Evolutionary conservation across 2,797 vertebrate species (phyloP), one percentile per base, ranked within the genome.

Genomic region (Holocentrus rufus): DNA sequence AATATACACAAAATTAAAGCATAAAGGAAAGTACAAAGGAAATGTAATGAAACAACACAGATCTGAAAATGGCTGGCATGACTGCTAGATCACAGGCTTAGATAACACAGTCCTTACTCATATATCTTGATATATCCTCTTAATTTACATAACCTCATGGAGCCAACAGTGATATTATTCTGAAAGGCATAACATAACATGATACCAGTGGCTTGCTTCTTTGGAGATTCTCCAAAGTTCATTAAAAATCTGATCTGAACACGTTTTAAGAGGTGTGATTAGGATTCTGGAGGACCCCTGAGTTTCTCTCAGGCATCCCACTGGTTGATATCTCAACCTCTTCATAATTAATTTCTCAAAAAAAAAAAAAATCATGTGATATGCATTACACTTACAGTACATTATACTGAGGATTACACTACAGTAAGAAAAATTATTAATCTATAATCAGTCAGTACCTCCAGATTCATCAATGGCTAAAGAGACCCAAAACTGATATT

Each of bases 231-330:
- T 81, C 46, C 5, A 57, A 87, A 84, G 82, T 89, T 90, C 81
- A 90, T 91, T 88, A 87, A 73, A 81, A 78, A 70, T 78, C 76
- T 82, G 88, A 90, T 90, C 90, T 88, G 83, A 87, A 88, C 77
- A 85, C 78, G 77, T 88, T 84, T 81, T 86, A 87, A 92, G 81
- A 78, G 85, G 87, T 77, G 77, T 68, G 82, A 90, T 90, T 91
- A 90, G 78, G 53, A 71, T 81, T 80, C 30, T 82, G 68, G 85
- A 91, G 87, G 83, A 83, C 83, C 80, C 72, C 22, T 3, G 84
- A 85, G 87, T 82, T 87, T 66, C 47, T 78, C 64, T 60, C 56
- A 78, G 78, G 79, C 46, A 60, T 87, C 77, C 85, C 81, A 77
- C 74, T 76, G 82, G 78, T 85, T 83, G 83, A 80, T 76, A 82